phyloP scores from a whole-genome alignment of 2,113 vertebrate genomes.

The Sisor rabdophorus region DNA sequence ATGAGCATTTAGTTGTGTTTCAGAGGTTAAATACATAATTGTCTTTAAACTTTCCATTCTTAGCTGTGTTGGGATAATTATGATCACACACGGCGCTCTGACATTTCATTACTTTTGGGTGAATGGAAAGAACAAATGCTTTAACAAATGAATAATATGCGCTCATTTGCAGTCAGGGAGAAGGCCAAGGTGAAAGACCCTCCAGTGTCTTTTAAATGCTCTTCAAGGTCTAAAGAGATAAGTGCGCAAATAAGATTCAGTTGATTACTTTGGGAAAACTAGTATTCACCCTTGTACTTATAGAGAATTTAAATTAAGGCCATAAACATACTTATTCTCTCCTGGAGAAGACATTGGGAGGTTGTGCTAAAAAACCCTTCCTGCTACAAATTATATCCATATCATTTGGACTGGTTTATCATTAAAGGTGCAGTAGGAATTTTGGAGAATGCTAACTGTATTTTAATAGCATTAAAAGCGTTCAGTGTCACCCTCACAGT shows the following conservation, averaged over 20 bases:
- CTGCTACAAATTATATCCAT: not conserved
- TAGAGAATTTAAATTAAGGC: slow-evolving; percentile 4
- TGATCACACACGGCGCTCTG: slow-evolving; percentile 26
- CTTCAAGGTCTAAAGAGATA: not conserved
- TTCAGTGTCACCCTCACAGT: no score
- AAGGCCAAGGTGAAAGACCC: slow-evolving; percentile 24
- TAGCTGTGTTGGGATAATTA: not conserved
- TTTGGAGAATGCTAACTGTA: no score
- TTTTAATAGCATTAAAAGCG: no score
- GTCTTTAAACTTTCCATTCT: not conserved
- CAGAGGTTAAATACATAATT: not conserved
- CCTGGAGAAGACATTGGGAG: not conserved
- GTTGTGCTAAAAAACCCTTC: not conserved
- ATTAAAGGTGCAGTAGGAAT: not conserved
- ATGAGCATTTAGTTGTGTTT: not conserved
- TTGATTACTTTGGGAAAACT: slow-evolving; percentile 49
- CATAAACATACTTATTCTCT: slow-evolving; percentile 38
- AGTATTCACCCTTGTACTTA: slow-evolving; percentile 1
- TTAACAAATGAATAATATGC: slow-evolving; percentile 58
- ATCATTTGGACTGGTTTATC: not conserved
- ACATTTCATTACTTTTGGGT: slow-evolving; percentile 57
- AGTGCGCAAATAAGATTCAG: slow-evolving; percentile 49
- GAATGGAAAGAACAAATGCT: slow-evolving; percentile 55
- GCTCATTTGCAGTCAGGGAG: slow-evolving; percentile 50
- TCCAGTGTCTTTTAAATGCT: slow-evolving; percentile 4